Conservation (phyloP, 2,888 invertebrate genomes). For the Tolmerus cingulatus region DNA sequence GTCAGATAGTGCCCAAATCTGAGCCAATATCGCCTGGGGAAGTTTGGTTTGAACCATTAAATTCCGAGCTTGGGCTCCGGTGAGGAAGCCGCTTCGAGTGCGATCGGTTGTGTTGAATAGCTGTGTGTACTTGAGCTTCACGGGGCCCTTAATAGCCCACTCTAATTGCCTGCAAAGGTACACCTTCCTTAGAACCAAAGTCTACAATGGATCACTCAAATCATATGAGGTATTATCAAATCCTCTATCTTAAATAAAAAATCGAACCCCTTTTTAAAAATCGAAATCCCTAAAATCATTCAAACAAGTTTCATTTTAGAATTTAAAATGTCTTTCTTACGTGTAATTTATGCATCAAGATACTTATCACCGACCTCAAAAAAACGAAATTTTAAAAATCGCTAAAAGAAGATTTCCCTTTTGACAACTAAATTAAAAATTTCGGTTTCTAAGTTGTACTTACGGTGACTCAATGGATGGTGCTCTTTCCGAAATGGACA, state of each 20-base stretch:
- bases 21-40: conserved; percentile 87
- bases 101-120: conserved; percentile 93
- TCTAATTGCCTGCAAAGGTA: conserved; percentile 67
- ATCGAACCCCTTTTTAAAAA: too few relatives aligned
- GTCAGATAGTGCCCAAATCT: conserved; percentile 94
- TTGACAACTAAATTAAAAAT: too few relatives aligned
- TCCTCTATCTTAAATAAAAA: neutral
- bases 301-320: too few relatives aligned
- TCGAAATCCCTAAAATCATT: too few relatives aligned
- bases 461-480: conserved; percentile 69
- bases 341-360: too few relatives aligned
- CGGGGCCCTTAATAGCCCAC: conserved; percentile 87
- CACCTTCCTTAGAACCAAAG: neutral
- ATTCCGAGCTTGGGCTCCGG: conserved; percentile 90
- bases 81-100: conserved; percentile 83
- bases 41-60: conserved; percentile 93
- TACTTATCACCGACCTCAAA: too few relatives aligned
- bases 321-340: too few relatives aligned
- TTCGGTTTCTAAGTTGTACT: conserved; percentile 53
- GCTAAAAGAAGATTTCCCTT: too few relatives aligned
- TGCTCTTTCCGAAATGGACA: conserved; percentile 66
- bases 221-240: neutral
- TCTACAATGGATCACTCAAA: neutral
- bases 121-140: conserved; percentile 90
- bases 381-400: too few relatives aligned